Base-by-base conservation (phyloP, 2,888 invertebrate genomes). In the Melolontha melolontha region DNA sequence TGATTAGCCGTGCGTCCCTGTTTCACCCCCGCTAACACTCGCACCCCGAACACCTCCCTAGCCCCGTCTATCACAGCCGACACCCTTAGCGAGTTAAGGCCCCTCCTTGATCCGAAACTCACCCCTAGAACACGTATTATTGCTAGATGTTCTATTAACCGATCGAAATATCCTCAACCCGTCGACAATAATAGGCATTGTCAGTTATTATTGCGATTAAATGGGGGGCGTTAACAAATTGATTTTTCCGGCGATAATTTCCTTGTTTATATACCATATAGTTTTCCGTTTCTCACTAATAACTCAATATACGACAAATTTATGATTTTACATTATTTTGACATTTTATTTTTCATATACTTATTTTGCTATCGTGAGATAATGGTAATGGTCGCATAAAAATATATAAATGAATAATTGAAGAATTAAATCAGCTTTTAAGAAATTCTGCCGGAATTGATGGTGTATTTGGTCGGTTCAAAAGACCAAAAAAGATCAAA, bases 121-220 rank as follows among this genome's bases (percentile, higher is more conserved):
- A 54, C 14, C 29, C 59, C 57, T 42, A 22, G 14, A 44, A 59
- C 22, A 59, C 49, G 64, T 65, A 69, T 69, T 57, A 66, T 65
- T 66, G 68, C 71, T 71, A 71, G 73, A 72, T 70, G 76, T 76
- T 74, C 75, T 74, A 75, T 76, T 75, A 76, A 75, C 73, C 70
- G 72, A 73, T 72, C 73, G 69, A 71, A 71, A 59, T 59, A 59
- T 59, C 66, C 55, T 63, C 68, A 68, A 71, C 67, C 70, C 67
- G 68, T 66, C 71, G 67, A 66, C 67, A 57, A 77, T 78, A 75
- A 75, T 76, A 74, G 74, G 77, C 74, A 77, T 77, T 78, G 78
- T 79, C 77, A 77, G 76, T 77, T 77, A 78, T 79, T 74, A 75
- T 73, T 70, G 73, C 75, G 77, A 76, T 77, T 79, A 78, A 73